Base-by-base conservation (phyloP, 37 sponge, comb jelly and placozoan species). In the Ianthella basta region DNA sequence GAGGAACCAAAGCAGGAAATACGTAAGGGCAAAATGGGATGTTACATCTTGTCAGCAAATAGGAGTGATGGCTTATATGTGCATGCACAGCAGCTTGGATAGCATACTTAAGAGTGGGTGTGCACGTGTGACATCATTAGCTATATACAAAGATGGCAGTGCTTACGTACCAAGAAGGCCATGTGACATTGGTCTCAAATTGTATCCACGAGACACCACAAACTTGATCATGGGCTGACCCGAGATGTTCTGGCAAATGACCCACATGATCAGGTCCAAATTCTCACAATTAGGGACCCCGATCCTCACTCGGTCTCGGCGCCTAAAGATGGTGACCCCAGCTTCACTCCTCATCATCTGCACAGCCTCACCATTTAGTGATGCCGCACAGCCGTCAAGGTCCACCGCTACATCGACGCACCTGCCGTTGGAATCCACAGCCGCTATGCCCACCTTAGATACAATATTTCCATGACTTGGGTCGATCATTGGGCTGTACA, bases 241-340 rank as follows among this genome's bases (percentile, higher is more conserved):
- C 4, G 78, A 41, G 37, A 75, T 75, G 56, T 67, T 77, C 77
- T 89, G 70, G 38, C 93, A 93, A 1, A 80, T 81, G 16, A 89
- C 82, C 87, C 89, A 93, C 87, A 93, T 81, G 36, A 89, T 87
- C 0, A 93, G 85, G 25, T 69, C 67, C 36, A 84, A 12, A 39
- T 74, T 54, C 34, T 87, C 90, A 81, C 93, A 93, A 83, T 93
- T 93, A 6, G 93, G 93, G 5, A 89, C 85, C 50, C 85, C 56
- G 12, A 93, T 81, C 12, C 93, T 80, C 0, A 89, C 90, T 32
- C 81, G 55, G 21, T 82, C 39, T 1, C 65, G 24, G 21, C 55
- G 59, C 70, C 60, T 80, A 38, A 72, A 25, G 0, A 81, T 65
- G 4, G 23, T 66, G 3, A 84, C 59, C 8, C 85, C 85, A 79